Conservation (phyloP, 2,113 vertebrate genomes). For the Burhinus bistriatus region DNA sequence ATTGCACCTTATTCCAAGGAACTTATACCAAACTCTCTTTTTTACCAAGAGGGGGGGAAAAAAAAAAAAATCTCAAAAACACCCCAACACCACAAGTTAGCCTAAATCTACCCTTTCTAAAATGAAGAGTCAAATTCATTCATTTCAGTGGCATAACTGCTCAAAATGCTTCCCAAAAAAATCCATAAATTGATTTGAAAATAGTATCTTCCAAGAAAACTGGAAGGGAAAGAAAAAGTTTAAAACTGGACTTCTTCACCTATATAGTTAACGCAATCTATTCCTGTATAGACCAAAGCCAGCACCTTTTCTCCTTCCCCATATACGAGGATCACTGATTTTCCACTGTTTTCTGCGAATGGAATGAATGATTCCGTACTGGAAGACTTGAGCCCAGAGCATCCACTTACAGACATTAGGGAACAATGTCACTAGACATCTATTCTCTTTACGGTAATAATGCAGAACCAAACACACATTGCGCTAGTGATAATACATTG, state of each 20-base stretch:
- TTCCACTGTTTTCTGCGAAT: neutral
- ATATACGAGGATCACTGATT: neutral
- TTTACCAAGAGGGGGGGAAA: too few species aligned
- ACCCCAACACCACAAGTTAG: too few species aligned
- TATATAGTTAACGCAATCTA: too few species aligned
- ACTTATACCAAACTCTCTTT: too few species aligned
- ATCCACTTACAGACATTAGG: fast-evolving
- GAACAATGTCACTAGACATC: neutral
- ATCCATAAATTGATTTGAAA: neutral
- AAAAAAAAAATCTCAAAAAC: too few species aligned
- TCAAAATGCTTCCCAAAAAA: neutral
- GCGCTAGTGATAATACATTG: neutral
- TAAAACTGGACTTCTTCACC: neutral
- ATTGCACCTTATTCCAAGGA: neutral
- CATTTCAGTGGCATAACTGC: neutral
- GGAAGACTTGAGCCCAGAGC: neutral
- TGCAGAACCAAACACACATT: neutral
- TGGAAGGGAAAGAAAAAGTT: neutral
- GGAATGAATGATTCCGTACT: fast-evolving
- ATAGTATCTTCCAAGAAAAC: neutral
- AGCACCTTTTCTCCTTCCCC: fast-evolving
- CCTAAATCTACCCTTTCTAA: neutral
- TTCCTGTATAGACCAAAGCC: neutral
- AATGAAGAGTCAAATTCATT: neutral
- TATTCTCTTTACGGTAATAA: neutral